Evolutionary conservation across 2,888 invertebrate genomes (phyloP), one percentile per base, ranked within the genome.

Genomic region (Chrysolina americana): DNA sequence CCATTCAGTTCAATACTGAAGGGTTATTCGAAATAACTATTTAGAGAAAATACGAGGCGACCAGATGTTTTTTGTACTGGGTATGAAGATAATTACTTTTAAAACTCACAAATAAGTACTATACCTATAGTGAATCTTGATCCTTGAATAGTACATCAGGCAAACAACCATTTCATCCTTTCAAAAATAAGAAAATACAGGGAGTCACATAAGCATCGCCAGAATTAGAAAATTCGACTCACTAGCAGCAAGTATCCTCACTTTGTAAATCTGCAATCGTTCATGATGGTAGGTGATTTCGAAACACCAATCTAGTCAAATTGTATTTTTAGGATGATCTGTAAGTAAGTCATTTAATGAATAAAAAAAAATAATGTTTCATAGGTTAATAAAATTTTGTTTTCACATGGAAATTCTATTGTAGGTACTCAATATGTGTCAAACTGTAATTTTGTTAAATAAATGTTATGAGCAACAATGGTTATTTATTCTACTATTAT

Each of bases 281-380:
- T 59, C 53, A 21, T 59, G 23, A 19, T 56, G 56, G 23, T 56
- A 36, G 59, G 36, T 28, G 59, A 59, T 23, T 28, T 59, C 8
- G 59, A 59, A 59, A 59, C 59, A 59, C 59, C 59, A 59, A 59
- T 50, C 59, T 59, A 59, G 59, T 59, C 59, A 59, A 59, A 59
- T 59, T 59, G 59, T 59, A 36, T 59, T 59, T 59, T 59, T n/a
- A 59, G 36, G n/a, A 59, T 6, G 17, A 59, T 59, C 36, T 59
- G 10, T 59, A 36, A 3, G 36, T 59, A 36, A 11, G 23, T 59
- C 36, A 28, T 23, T 15, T 59, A 36, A 36, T 59, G 36, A 5
- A n/a, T n/a, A 17, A 36, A 8, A 59, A 15, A 2, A 9, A 53
- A 23, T 3, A 15, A 59, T 59, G 59, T 59, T 59, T 28, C 15